Evolutionary conservation across 2,113 vertebrate genomes (phyloP).

Genomic region (Lota lota): DNA sequence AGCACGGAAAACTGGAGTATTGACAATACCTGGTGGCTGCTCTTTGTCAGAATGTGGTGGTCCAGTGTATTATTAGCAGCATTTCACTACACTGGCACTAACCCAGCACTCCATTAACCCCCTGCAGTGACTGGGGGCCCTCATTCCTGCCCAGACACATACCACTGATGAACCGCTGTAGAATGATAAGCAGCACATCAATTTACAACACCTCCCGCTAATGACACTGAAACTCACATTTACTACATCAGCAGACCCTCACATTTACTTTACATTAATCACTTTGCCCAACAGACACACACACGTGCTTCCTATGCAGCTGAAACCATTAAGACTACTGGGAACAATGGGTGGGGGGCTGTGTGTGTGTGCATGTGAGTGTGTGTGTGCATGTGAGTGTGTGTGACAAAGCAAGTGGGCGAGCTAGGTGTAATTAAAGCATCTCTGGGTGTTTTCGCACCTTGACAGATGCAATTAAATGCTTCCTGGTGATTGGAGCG

Average conservation of each 20-base stretch:
- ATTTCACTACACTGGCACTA: conserved; percentile 37
- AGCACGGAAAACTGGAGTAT: too few relatives aligned
- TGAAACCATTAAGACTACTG: not conserved
- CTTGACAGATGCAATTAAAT: conserved; percentile 67
- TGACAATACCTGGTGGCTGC: too few relatives aligned
- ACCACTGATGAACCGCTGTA: conserved; percentile 19
- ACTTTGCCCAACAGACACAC: not conserved
- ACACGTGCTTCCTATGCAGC: not conserved
- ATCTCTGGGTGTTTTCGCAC: conserved; percentile 54
- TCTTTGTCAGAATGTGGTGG: not conserved
- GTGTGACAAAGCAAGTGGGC: conserved; percentile 43
- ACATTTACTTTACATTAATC: not conserved
- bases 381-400: too few relatives aligned
- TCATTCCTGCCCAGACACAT: conserved; percentile 5
- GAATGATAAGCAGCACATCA: conserved; percentile 45
- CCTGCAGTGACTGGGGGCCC: conserved; percentile 10
- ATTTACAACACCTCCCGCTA: conserved; percentile 40
- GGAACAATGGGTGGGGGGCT: too few relatives aligned
- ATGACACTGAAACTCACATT: conserved; percentile 49
- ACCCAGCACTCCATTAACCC: conserved; percentile 50
- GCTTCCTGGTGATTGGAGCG: conserved; percentile 42
- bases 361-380: too few relatives aligned
- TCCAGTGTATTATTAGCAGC: conserved; percentile 12
- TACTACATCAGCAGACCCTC: conserved; percentile 11
- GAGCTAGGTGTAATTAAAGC: conserved; percentile 66